Percentiles rank a stretch among this genome's conserved stretches.
These are phyloP conservation scores for Augiades crinisus DNA, from an alignment of 2,888 invertebrate species.

Conservation along the genomic window DNA sequence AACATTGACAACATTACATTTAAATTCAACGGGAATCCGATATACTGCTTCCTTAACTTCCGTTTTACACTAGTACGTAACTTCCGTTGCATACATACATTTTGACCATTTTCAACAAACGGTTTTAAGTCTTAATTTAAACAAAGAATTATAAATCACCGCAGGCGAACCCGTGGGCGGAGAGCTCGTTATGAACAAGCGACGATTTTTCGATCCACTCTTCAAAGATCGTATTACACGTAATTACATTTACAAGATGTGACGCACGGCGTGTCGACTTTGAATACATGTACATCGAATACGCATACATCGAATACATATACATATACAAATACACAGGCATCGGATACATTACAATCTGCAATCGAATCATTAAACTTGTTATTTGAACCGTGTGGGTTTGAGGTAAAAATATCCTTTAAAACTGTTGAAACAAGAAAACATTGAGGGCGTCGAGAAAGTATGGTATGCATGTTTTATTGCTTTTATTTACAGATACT, in stretches of 20 bases:
- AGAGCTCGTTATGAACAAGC: constrained; percentile 33
- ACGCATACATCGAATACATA: constrained; percentile 1
- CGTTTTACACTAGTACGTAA: no score
- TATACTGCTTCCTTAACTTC: no score
- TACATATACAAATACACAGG: neutral
- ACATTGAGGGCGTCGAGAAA: constrained; percentile 3
- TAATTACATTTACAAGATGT: constrained; percentile 6
- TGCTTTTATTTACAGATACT: no score
- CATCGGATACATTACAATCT: constrained; percentile 23
- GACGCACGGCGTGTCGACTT: constrained; percentile 4
- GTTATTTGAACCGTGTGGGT: constrained; percentile 23
- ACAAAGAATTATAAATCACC: no score
- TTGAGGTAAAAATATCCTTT: constrained; percentile 19
- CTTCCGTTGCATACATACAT: no score
- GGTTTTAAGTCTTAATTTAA: no score
- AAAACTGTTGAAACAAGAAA: constrained; percentile 10
- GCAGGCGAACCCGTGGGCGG: no score
- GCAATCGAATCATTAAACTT: constrained; percentile 24
- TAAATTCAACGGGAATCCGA: no score
- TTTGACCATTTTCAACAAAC: no score
- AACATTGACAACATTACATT: no score
- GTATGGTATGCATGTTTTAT: neutral
- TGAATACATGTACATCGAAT: neutral
- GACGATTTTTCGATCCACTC: neutral
- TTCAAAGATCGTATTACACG: neutral